A percentile compares a stretch with the other conserved stretches of the same genome.
phyloP scores from a whole-genome alignment of 2,888 invertebrate species.

The Mesorhabditis belari region DNA sequence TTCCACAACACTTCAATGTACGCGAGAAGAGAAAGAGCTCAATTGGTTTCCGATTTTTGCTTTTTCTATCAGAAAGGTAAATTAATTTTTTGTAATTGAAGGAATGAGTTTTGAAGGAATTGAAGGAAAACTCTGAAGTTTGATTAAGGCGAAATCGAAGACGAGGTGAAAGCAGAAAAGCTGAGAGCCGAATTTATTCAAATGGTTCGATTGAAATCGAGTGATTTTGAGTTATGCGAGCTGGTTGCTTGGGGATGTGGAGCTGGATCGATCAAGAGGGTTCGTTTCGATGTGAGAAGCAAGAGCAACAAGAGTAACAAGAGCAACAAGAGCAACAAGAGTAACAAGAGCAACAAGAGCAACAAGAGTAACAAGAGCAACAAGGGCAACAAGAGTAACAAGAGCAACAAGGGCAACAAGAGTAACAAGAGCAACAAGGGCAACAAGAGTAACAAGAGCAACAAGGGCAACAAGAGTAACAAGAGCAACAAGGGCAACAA shows the following conservation, averaged over 20 bases:
- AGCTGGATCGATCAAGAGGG: not conserved
- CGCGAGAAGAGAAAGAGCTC: conserved; percentile 21
- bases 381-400: too few relatives aligned
- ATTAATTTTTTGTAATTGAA: conserved; percentile 1
- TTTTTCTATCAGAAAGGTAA: conserved; percentile 22
- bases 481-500: too few relatives aligned
- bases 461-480: too few relatives aligned
- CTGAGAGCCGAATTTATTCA: conserved; percentile 25
- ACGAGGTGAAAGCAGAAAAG: conserved; percentile 17
- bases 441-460: too few relatives aligned
- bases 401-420: too few relatives aligned
- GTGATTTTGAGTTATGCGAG: conserved; percentile 23
- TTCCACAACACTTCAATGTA: conserved; percentile 24
- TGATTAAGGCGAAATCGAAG: conserved; percentile 14
- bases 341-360: too few relatives aligned
- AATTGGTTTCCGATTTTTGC: conserved; percentile 27
- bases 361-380: too few relatives aligned
- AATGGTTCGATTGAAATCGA: conserved; percentile 15
- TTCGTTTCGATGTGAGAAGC: too few relatives aligned
- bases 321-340: too few relatives aligned
- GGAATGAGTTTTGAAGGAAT: not conserved
- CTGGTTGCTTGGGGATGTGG: not conserved
- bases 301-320: too few relatives aligned
- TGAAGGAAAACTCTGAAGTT: not conserved
- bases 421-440: too few relatives aligned